These are phyloP conservation scores for Yponomeuta evonymella DNA, from an alignment of 2,888 invertebrate genomes.

Conservation along the genomic window DNA sequence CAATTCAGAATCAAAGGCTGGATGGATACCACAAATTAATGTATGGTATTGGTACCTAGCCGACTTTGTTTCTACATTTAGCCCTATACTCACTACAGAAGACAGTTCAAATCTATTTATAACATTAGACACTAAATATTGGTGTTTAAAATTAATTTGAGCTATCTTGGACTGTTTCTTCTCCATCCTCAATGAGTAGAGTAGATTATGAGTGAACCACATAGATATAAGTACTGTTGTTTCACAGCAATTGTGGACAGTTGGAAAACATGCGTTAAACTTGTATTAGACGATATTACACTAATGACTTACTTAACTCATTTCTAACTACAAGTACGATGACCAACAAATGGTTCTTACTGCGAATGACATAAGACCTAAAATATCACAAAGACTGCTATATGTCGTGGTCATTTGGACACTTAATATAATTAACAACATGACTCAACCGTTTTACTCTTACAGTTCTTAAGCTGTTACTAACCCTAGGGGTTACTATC, in stretches of 20 bases:
- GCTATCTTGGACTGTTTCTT: no score
- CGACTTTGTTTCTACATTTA: no score
- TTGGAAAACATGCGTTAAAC: conserved; percentile 16
- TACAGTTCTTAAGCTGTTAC: background rate
- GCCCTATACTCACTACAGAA: no score
- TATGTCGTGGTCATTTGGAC: conserved; percentile 29
- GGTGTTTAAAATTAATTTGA: no score
- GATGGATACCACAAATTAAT: no score
- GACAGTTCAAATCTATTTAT: no score
- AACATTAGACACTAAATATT: no score
- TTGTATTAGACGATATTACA: conserved; percentile 26
- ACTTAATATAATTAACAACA: conserved; percentile 30
- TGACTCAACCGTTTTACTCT: conserved; percentile 26
- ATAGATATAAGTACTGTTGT: background rate
- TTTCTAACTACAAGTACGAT: background rate
- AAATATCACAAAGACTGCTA: background rate
- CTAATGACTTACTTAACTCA: conserved; percentile 20
- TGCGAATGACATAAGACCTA: background rate
- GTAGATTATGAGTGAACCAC: no score
- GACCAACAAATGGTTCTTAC: background rate
- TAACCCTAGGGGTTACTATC: background rate
- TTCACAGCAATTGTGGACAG: background rate
- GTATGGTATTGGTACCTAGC: no score
- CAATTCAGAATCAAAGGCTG: no score
- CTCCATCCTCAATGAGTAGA: no score